A percentile compares a stretch with the other conserved stretches of the same genome.
Conservation (phyloP, 2,888 invertebrate genomes). For the Drosophila robusta region DNA sequence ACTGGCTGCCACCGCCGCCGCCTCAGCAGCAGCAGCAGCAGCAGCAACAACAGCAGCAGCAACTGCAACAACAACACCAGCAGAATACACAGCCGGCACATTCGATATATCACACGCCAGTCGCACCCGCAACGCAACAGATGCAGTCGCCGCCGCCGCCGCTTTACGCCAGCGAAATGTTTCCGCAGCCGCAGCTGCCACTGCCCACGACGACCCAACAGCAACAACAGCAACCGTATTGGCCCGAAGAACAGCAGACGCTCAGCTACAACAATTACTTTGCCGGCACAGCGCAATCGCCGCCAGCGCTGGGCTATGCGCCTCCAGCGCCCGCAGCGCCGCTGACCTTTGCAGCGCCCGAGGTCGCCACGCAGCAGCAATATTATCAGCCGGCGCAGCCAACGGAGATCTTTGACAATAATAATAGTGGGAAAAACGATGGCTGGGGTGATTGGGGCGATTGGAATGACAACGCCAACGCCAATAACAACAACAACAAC, state of each 20-base stretch:
- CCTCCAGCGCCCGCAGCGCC: constrained; percentile 6
- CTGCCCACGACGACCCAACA: no score
- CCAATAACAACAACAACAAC: constrained; percentile 35
- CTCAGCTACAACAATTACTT: constrained; percentile 63
- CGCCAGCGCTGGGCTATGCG: constrained; percentile 4
- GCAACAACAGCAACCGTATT: constrained; percentile 34
- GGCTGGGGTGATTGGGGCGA: constrained; percentile 84
- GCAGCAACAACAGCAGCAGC: constrained; percentile 26
- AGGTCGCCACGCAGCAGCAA: constrained; percentile 17
- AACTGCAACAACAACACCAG: constrained; percentile 36
- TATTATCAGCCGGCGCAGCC: constrained; percentile 39
- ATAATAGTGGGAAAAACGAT: constrained; percentile 70
- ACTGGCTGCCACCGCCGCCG: constrained; percentile 71
- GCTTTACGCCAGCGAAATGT: constrained; percentile 62
- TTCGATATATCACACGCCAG: constrained; percentile 18
- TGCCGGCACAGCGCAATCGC: constrained; percentile 22
- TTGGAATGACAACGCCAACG: constrained; percentile 76
- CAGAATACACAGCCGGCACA: constrained; percentile 42
- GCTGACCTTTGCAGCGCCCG: constrained; percentile 6
- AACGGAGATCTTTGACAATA: constrained; percentile 61
- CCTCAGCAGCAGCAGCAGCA: constrained; percentile 56
- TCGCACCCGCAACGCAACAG: constrained; percentile 31
- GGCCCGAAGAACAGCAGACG: constrained; percentile 45
- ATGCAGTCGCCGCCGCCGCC: constrained; percentile 43
- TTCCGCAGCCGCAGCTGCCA: constrained; percentile 38